phyloP scores from a whole-genome alignment of 2,113 vertebrate species.

The Tachuris rubrigastra region DNA sequence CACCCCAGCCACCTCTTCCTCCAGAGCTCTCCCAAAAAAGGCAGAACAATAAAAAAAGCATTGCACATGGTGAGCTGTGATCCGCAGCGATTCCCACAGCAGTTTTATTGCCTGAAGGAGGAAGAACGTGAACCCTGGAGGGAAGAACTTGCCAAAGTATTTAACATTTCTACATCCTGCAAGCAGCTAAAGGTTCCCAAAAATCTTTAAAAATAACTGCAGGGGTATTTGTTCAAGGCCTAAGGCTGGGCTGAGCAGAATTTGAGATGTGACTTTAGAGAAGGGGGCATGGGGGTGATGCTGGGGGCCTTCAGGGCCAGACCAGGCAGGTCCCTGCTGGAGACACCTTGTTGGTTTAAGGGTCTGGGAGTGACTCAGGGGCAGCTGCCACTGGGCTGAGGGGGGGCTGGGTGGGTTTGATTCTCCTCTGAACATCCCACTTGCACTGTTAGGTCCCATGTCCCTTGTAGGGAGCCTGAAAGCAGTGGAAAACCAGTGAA shows the following conservation, averaged over 20 bases:
- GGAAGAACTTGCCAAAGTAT: constrained; percentile 51
- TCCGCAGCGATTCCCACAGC: constrained; percentile 11
- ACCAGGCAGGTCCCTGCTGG: not conserved
- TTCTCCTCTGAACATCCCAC: not conserved
- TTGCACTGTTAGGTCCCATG: not conserved
- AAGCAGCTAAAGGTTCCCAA: constrained; percentile 26
- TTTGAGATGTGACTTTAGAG: not conserved
- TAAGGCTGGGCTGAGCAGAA: not conserved
- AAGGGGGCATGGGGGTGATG: not conserved
- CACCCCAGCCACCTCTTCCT: not conserved
- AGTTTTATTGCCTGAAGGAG: constrained; percentile 1
- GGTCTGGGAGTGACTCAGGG: not conserved
- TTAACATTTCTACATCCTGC: constrained; percentile 33
- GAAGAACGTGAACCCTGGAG: constrained; percentile 55
- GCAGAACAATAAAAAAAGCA: not conserved
- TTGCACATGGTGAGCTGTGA: not conserved
- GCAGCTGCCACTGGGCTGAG: not conserved
- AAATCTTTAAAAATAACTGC: constrained; percentile 47
- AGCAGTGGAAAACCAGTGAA: not conserved
- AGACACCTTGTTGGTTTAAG: not conserved
- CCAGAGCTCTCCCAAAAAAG: not conserved
- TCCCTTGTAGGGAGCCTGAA: not conserved
- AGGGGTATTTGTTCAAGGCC: not conserved
- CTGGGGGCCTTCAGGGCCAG: not conserved
- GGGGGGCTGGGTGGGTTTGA: not conserved